Conservation (phyloP, 2,113 vertebrate species). For the Pseudopipra pipra region DNA sequence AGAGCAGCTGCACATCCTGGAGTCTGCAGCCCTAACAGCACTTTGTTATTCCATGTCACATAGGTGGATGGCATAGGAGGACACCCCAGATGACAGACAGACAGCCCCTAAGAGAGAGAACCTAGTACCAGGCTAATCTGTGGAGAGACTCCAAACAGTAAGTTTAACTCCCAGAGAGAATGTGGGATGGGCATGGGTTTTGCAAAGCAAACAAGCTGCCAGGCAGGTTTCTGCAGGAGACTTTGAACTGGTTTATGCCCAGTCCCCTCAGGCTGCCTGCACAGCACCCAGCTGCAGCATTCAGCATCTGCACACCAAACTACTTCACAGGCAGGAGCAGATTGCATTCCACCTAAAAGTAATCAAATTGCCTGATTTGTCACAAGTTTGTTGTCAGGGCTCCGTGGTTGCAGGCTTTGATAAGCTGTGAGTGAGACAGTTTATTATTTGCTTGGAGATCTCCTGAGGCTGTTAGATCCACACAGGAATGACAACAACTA, state of each 20-base stretch:
- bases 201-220: neutral
- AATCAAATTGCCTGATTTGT: neutral
- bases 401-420: neutral
- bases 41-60: neutral
- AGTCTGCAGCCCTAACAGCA: neutral
- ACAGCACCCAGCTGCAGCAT: neutral
- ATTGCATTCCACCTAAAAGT: neutral
- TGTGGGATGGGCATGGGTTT: neutral
- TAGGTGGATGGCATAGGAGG: neutral
- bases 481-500: neutral
- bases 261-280: neutral
- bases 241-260: neutral
- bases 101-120: neutral
- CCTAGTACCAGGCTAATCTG: neutral
- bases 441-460: neutral
- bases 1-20: neutral
- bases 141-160: neutral
- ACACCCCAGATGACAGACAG: neutral
- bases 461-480: neutral
- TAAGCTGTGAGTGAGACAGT: neutral
- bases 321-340: neutral
- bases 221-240: neutral
- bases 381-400: neutral
- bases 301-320: neutral
- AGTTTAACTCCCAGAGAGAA: neutral